phyloP scores from a whole-genome alignment of 1,140 invertebrate genomes.

The Hestina assimilis region DNA sequence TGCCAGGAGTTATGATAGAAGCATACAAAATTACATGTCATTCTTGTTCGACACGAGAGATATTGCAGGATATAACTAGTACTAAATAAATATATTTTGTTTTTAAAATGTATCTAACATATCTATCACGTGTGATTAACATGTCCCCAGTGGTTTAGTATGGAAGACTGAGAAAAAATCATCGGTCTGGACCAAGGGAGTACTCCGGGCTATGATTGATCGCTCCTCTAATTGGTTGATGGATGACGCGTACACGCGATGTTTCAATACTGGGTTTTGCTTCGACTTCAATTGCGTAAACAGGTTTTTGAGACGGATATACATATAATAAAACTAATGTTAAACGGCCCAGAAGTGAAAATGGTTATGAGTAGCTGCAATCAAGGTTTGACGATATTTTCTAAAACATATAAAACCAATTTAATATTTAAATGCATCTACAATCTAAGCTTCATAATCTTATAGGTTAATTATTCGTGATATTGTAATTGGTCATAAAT shows the following conservation, averaged over 20 bases:
- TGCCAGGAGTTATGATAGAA: too few relatives aligned
- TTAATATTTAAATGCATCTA: too few relatives aligned
- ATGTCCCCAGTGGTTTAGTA: constrained; percentile 49
- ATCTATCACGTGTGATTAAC: constrained; percentile 63
- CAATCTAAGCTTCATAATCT: too few relatives aligned
- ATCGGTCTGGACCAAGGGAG: constrained; percentile 60
- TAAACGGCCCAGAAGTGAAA: too few relatives aligned
- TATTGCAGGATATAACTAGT: too few relatives aligned
- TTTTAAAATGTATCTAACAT: background rate
- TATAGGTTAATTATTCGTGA: too few relatives aligned
- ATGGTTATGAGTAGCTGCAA: too few relatives aligned
- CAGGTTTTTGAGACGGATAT: background rate
- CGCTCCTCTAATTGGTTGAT: constrained; percentile 82
- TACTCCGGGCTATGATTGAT: constrained; percentile 80
- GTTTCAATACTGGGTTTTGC: constrained; percentile 13
- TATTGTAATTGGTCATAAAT: too few relatives aligned
- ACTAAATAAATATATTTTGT: background rate
- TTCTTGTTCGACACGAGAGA: too few relatives aligned
- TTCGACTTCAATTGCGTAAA: constrained; percentile 15
- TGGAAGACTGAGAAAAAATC: constrained; percentile 67
- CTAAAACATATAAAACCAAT: too few relatives aligned
- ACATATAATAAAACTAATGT: background rate
- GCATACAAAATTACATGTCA: too few relatives aligned
- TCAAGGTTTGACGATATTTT: too few relatives aligned
- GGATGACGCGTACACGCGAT: constrained; percentile 62